Percentiles rank a stretch among this genome's conserved stretches.
Conservation (phyloP, 2,113 vertebrate species). For the Recurvirostra avosetta region DNA sequence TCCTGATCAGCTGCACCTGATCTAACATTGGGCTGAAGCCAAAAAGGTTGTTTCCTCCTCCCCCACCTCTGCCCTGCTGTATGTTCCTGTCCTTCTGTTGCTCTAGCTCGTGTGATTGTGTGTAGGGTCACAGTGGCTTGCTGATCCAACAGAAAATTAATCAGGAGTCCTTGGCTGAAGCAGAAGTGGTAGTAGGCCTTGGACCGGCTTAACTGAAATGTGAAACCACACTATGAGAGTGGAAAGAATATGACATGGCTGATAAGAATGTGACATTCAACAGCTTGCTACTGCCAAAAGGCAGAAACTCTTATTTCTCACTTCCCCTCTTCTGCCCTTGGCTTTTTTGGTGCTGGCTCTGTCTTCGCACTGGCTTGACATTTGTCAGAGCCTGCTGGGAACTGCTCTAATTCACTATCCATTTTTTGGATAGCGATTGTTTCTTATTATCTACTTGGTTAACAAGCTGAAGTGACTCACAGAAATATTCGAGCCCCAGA, state of each 20-base stretch:
- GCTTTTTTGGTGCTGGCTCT: neutral
- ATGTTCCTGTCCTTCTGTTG: neutral
- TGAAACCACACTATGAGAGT: neutral
- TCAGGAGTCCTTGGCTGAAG: neutral
- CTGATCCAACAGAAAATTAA: neutral
- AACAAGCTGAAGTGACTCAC: neutral
- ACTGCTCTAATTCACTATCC: neutral
- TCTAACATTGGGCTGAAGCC: neutral
- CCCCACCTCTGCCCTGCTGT: neutral
- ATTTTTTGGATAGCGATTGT: neutral
- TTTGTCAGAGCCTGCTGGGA: neutral
- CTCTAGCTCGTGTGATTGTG: neutral
- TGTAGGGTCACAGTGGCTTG: neutral
- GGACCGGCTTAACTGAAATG: neutral
- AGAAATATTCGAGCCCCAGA: neutral
- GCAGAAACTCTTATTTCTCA: neutral
- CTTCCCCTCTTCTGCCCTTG: neutral
- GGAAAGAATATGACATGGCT: neutral
- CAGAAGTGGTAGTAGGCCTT: neutral
- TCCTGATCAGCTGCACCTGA: neutral
- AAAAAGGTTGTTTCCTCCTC: neutral
- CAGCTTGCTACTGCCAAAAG: neutral
- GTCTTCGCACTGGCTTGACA: neutral
- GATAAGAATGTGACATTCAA: neutral
- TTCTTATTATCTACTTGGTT: neutral